Evolutionary conservation across 2,797 vertebrate genomes (phyloP).

Genomic region (Sebastes diploproa): DNA sequence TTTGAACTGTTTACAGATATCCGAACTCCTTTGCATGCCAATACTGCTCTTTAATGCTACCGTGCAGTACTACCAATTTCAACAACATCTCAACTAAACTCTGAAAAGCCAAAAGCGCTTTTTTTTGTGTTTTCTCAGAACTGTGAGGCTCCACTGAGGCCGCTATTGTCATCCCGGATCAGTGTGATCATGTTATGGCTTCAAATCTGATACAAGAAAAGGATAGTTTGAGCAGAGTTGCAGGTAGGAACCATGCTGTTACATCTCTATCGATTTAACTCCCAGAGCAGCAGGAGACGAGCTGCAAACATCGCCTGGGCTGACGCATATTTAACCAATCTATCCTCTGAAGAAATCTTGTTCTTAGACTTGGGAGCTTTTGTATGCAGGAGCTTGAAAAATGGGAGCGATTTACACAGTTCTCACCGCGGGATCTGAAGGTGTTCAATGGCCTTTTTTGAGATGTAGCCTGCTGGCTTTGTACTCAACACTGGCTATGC

Average conservation of each 20-base stretch:
- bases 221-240: neutral
- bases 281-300: conserved; percentile 24
- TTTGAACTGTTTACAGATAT: conserved; percentile 33
- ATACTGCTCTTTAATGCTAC: conserved; percentile 5
- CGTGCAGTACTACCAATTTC: neutral
- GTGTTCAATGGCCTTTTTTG: neutral
- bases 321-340: conserved; percentile 24
- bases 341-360: conserved; percentile 33
- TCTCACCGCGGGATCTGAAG: neutral
- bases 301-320: neutral
- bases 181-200: conserved; percentile 6
- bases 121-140: neutral
- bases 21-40: conserved; percentile 27
- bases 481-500: neutral
- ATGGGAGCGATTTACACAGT: neutral
- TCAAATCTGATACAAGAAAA: neutral
- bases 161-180: neutral
- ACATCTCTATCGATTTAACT: conserved; percentile 40
- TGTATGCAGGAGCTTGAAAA: conserved; percentile 5
- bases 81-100: conserved; percentile 8
- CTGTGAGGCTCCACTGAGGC: neutral
- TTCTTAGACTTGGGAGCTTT: conserved; percentile 13
- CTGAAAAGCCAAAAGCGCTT: neutral
- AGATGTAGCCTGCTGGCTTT: conserved; percentile 8
- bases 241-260: conserved; percentile 17